These are phyloP conservation scores for Tetanocera ferruginea DNA, from an alignment of 2,888 invertebrate genomes.

Conservation along the genomic window DNA sequence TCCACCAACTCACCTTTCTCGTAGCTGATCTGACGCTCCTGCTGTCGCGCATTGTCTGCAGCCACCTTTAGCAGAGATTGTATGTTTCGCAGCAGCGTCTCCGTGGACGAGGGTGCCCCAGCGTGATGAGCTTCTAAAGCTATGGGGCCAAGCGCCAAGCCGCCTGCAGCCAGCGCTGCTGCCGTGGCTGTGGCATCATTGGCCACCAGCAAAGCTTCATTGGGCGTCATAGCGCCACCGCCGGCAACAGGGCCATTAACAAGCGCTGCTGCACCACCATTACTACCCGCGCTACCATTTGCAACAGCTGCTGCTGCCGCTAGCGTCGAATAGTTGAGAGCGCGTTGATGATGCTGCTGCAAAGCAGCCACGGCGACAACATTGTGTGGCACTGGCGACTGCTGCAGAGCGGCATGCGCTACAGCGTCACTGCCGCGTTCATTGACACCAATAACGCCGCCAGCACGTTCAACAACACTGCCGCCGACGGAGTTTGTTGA, in stretches of 20 bases:
- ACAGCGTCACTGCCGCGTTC: conserved; percentile 77
- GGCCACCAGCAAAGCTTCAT: conserved; percentile 61
- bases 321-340: conserved; percentile 85
- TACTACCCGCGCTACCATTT: conserved; percentile 61
- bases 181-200: conserved; percentile 63
- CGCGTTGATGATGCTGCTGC: conserved; percentile 72
- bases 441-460: conserved; percentile 69
- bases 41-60: conserved; percentile 96
- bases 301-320: conserved; percentile 76
- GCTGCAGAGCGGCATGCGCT: conserved; percentile 74
- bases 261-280: conserved; percentile 59
- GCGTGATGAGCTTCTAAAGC: conserved; percentile 65
- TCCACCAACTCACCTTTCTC: conserved; percentile 86
- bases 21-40: conserved; percentile 95
- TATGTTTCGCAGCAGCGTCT: conserved; percentile 93
- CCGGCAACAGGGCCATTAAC: conserved; percentile 58
- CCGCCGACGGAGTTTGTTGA: conserved; percentile 39
- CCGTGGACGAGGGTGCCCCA: conserved; percentile 77
- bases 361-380: conserved; percentile 63
- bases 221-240: conserved; percentile 64
- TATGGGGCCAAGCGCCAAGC: conserved; percentile 65
- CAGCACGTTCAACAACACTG: conserved; percentile 78
- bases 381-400: conserved; percentile 51
- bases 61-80: conserved; percentile 96
- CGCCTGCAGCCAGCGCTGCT: conserved; percentile 64